These are phyloP conservation scores for Eurosta solidaginis DNA, from an alignment of 1,140 invertebrate genomes.

Conservation along the genomic window DNA sequence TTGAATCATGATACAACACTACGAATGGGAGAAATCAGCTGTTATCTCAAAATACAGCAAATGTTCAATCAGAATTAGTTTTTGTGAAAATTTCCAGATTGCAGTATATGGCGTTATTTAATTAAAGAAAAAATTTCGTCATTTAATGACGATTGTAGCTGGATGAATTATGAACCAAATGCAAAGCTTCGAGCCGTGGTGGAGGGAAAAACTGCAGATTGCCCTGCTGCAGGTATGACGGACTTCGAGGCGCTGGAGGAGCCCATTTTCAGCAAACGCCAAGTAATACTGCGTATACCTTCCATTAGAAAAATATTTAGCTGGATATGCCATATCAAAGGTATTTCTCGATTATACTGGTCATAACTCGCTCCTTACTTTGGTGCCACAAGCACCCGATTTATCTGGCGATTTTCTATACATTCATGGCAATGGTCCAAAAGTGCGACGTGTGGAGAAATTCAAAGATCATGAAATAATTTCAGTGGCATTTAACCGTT, in stretches of 20 bases:
- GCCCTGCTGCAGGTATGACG: neutral
- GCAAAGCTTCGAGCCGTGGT: conserved; percentile 14
- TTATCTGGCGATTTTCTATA: conserved; percentile 79
- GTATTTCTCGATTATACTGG: conserved; percentile 88
- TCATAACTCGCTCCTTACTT: conserved; percentile 79
- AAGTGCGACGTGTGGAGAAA: conserved; percentile 68
- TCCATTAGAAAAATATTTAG: conserved; percentile 68
- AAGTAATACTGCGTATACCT: conserved; percentile 77
- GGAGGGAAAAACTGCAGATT: neutral
- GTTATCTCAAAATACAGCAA: too few species aligned
- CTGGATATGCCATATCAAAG: conserved; percentile 68
- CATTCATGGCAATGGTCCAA: conserved; percentile 69
- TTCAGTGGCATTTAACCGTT: conserved; percentile 87
- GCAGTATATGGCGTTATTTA: too few species aligned
- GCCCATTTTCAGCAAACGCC: conserved; percentile 79
- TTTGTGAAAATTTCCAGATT: too few species aligned
- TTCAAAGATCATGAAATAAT: conserved; percentile 86
- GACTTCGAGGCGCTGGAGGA: conserved; percentile 59
- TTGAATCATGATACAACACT: too few species aligned
- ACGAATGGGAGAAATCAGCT: too few species aligned
- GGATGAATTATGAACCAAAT: conserved; percentile 10
- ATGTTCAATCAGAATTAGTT: too few species aligned
- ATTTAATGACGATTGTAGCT: conserved; percentile 7
- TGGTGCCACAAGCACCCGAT: conserved; percentile 68
- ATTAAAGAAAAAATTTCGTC: conserved; percentile 20